Conservation (phyloP, 1,140 invertebrate species). For the Drosophila nannoptera region DNA sequence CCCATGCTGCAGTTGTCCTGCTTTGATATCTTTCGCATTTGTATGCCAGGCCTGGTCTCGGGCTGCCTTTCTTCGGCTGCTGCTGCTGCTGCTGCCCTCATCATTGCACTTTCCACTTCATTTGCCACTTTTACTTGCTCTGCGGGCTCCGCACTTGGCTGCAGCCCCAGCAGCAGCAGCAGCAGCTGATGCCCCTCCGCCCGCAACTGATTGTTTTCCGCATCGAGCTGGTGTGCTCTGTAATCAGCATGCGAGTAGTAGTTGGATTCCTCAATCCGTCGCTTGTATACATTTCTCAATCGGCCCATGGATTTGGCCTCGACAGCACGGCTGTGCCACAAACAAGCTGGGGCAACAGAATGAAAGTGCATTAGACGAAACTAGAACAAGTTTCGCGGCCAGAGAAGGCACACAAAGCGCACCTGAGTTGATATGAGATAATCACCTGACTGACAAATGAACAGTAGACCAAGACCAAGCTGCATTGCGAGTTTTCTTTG, state of each 20-base stretch:
- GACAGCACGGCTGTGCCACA: conserved; percentile 64
- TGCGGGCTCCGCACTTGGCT: conserved; percentile 47
- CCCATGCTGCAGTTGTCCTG: conserved; percentile 1
- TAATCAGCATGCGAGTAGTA: conserved; percentile 54
- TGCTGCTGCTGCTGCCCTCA: conserved; percentile 18
- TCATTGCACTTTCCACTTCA: conserved; percentile 72
- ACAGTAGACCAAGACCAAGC: conserved; percentile 30
- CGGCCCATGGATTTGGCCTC: conserved; percentile 24
- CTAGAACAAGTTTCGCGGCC: conserved; percentile 17
- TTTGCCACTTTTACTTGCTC: conserved; percentile 77
- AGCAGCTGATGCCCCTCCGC: conserved; percentile 15
- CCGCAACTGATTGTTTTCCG: conserved; percentile 69
- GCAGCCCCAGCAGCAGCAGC: no score
- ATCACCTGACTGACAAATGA: conserved; percentile 65
- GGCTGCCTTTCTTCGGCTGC: conserved; percentile 13
- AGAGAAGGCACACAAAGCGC: background rate
- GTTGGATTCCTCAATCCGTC: conserved; percentile 6
- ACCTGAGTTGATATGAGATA: conserved; percentile 43
- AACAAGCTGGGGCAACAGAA: conserved; percentile 62
- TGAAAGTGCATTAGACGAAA: conserved; percentile 65
- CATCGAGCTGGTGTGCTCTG: conserved; percentile 45
- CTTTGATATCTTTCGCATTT: conserved; percentile 46
- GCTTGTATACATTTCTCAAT: conserved; percentile 8
- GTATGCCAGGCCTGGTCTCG: conserved; percentile 49
- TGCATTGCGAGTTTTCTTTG: conserved; percentile 25